Percentiles rank a stretch among this genome's conserved stretches.
These are phyloP conservation scores for Neotoxoptera formosana DNA, from an alignment of 1,140 invertebrate genomes.

Conservation along the genomic window DNA sequence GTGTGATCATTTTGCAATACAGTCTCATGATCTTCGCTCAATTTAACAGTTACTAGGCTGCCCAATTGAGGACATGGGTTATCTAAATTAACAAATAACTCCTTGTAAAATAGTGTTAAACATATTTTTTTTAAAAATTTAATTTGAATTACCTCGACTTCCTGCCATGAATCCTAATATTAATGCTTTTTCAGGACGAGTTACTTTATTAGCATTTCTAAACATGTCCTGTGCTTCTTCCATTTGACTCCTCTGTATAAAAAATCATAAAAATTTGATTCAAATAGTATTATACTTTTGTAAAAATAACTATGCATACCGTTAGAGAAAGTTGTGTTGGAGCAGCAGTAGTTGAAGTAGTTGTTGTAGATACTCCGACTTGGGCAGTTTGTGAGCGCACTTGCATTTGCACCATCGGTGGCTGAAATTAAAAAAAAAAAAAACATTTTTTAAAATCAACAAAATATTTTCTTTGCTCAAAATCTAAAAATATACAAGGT, in stretches of 20 bases:
- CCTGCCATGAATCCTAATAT: constrained; percentile 99
- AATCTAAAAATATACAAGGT: neutral
- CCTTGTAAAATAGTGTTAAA: neutral
- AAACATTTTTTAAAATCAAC: neutral
- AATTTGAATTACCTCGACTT: constrained; percentile 74
- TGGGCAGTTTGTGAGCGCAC: constrained; percentile 47
- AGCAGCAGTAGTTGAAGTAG: constrained; percentile 60
- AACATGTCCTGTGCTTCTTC: constrained; percentile 98
- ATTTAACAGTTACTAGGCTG: constrained; percentile 90
- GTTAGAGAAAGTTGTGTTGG: constrained; percentile 52
- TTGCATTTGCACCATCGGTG: constrained; percentile 48
- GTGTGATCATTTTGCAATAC: constrained; percentile 78
- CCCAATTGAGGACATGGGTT: constrained; percentile 94
- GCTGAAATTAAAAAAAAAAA: constrained; percentile 25
- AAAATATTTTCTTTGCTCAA: neutral
- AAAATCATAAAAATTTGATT: constrained; percentile 59
- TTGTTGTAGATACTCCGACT: constrained; percentile 58
- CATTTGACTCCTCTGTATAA: constrained; percentile 88
- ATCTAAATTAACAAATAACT: constrained; percentile 70
- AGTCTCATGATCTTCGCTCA: constrained; percentile 87
- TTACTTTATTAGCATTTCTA: constrained; percentile 92
- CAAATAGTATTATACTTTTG: neutral
- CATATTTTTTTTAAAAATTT: neutral
- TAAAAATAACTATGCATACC: neutral
- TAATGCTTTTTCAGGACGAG: constrained; percentile 93